phyloP scores from a whole-genome alignment of 2,888 invertebrate genomes.

The Athalia rosae region DNA sequence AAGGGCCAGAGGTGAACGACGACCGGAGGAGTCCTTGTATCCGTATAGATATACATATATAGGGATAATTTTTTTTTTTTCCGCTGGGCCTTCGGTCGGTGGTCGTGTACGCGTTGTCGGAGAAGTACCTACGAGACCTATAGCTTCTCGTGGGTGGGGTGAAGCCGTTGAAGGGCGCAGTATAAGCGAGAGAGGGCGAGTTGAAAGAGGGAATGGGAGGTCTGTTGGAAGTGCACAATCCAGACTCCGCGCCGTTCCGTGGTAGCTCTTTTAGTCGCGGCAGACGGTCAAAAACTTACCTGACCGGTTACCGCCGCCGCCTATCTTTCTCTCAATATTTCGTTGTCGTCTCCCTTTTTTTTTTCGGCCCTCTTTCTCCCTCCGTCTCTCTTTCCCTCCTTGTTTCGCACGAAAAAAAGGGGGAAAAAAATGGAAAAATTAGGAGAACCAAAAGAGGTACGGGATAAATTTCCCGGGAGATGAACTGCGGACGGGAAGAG shows the following conservation, averaged over 20 bases:
- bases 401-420: background rate
- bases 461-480: background rate
- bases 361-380: background rate
- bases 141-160: constrained; percentile 30
- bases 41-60: no score
- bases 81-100: no score
- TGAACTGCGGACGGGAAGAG: background rate
- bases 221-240: background rate
- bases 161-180: constrained; percentile 32
- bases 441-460: background rate
- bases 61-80: no score
- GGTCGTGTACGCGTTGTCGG: no score
- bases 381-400: background rate
- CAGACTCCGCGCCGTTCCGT: background rate
- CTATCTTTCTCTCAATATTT: constrained; percentile 35
- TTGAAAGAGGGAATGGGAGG: constrained; percentile 45
- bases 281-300: constrained; percentile 70
- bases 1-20: constrained; percentile 32
- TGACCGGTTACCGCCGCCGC: constrained; percentile 63
- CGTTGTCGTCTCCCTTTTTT: constrained; percentile 5
- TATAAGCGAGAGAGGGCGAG: constrained; percentile 50
- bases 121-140: no score
- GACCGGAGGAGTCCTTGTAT: constrained; percentile 16
- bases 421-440: background rate
- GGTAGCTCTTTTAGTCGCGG: constrained; percentile 65